A percentile compares a stretch with the other conserved stretches of the same genome.
These are phyloP conservation scores for Platichthys stellatus DNA, from an alignment of 2,113 vertebrate species.

Conservation along the genomic window DNA sequence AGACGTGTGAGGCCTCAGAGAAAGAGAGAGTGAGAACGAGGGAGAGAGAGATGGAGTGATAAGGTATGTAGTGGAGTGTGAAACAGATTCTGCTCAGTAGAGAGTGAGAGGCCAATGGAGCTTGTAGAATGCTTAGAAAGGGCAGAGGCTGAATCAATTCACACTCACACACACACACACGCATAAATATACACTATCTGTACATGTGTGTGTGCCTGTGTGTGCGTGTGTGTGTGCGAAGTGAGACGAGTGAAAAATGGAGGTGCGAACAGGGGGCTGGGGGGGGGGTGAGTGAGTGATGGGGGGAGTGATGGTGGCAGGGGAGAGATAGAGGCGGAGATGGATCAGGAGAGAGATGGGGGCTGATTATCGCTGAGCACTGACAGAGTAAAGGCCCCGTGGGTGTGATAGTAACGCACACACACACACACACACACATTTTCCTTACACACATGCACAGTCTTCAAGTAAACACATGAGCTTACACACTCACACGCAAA, in stretches of 20 bases:
- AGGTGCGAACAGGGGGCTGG: conserved; percentile 60
- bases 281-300: conserved; percentile 43
- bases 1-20: conserved; percentile 23
- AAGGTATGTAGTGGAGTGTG: conserved; percentile 68
- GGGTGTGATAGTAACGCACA: conserved; percentile 56
- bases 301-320: conserved; percentile 59
- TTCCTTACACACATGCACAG: conserved; percentile 5
- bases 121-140: conserved; percentile 75
- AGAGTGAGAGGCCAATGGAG: conserved; percentile 74
- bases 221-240: conserved; percentile 20
- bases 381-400: conserved; percentile 71
- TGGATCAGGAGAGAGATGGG: conserved; percentile 74
- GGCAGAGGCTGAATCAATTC: conserved; percentile 76
- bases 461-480: conserved; percentile 49
- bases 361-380: conserved; percentile 75
- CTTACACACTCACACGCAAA: conserved; percentile 51
- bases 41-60: conserved; percentile 62
- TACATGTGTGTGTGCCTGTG: conserved; percentile 10
- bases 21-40: conserved; percentile 53
- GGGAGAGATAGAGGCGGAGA: conserved; percentile 69
- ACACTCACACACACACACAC: conserved; percentile 44
- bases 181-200: conserved; percentile 38
- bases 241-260: conserved; percentile 62
- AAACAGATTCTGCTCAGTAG: conserved; percentile 75
- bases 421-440: conserved; percentile 38